Conservation (phyloP, 2,113 vertebrate species). For the Nansenia antarctica region DNA sequence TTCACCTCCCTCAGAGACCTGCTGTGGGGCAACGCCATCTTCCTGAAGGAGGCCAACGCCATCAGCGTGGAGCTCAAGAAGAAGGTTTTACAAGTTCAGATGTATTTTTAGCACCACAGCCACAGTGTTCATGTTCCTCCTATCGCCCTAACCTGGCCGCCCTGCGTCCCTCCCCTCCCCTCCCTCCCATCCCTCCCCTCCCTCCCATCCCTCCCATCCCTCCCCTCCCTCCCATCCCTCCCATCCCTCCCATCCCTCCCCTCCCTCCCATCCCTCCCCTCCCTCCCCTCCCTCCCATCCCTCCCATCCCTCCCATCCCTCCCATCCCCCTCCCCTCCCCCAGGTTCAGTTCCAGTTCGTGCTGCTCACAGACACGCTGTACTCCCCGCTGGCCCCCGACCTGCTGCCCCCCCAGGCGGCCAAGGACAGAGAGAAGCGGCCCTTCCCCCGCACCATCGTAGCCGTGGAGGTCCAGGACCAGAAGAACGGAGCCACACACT, state of each 20-base stretch:
- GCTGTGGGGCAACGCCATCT: conserved; percentile 96
- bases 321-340: background rate
- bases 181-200: background rate
- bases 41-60: conserved; percentile 97
- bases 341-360: conserved; percentile 99
- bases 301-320: background rate
- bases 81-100: conserved; percentile 77
- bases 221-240: background rate
- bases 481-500: conserved; percentile 96
- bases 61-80: conserved; percentile 98
- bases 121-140: background rate
- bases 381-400: conserved; percentile 93
- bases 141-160: no score
- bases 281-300: background rate
- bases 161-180: background rate
- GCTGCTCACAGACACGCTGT: conserved; percentile 93
- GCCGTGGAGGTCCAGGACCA: conserved; percentile 97
- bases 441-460: conserved; percentile 93
- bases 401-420: conserved; percentile 84
- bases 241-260: background rate
- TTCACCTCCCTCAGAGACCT: conserved; percentile 95
- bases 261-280: background rate
- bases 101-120: background rate
- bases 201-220: background rate
- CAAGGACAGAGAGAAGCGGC: conserved; percentile 85